Evolutionary conservation across 2,113 vertebrate genomes (phyloP), one percentile per base, ranked within the genome.

Genomic region (Oncorhynchus nerka): DNA sequence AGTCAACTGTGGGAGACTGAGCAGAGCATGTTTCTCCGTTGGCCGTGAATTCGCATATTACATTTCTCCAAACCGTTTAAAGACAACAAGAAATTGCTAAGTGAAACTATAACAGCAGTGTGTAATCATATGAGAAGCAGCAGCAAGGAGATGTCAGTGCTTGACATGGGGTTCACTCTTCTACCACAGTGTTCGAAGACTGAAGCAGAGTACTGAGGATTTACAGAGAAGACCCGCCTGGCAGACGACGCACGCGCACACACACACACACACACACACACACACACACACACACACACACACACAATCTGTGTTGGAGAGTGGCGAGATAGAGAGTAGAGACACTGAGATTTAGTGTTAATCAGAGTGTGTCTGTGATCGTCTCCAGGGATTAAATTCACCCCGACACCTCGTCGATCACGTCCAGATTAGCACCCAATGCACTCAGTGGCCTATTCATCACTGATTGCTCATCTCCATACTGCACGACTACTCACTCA

Each of bases 71-170:
- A 86, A 80, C 77, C 78, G 78, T 86, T 86, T 77, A 85, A 81
- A 86, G 15, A 59, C 28, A 86, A 86, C 83, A 81, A 61, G 62
- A 81, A 80, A 55, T 19, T 45, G 70, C 76, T 86, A 86, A 86
- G 81, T 83, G 81, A 82, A 55, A 55, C 51, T 55, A 15, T 55
- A 78, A 85, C 80, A 90, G 87, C 87, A 77, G 87, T 87, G 88
- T 85, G 82, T 83, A 87, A 90, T 88, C 85, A 86, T 82, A 76
- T 78, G 84, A 84, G 88, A 84, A 88, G 78, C 89, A 19, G 51
- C 20, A 84, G 83, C 87, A 78, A 83, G 20, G n/a, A 62, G 51
- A 85, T 82, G 81, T 87, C 76, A 74, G 81, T 71, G 77, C 62
- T 75, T 62, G 59, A 62, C 59, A 62, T 62, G 1, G 59, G 59